Conservation (phyloP, 2,113 vertebrate genomes). For the Pleuronectes platessa region DNA sequence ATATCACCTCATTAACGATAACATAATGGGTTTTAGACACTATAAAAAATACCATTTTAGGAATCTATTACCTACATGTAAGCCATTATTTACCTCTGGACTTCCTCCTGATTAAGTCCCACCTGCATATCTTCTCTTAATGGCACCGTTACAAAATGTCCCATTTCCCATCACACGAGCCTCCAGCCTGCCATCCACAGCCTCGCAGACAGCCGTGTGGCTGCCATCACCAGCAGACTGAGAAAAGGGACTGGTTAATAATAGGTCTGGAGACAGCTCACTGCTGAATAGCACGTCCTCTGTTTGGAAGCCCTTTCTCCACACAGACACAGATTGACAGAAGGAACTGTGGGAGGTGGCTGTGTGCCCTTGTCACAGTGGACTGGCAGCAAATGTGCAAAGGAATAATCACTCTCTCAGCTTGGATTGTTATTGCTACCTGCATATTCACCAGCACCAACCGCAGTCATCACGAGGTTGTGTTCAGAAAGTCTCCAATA, state of each 20-base stretch:
- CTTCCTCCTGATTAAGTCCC: slow-evolving; percentile 34
- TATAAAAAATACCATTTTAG: neutral
- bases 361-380: slow-evolving; percentile 62
- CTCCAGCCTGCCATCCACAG: slow-evolving; percentile 49
- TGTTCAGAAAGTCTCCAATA: neutral
- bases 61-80: neutral
- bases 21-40: slow-evolving; percentile 14
- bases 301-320: slow-evolving; percentile 64
- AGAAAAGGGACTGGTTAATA: slow-evolving; percentile 64
- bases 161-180: slow-evolving; percentile 53
- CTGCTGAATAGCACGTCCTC: slow-evolving; percentile 55
- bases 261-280: slow-evolving; percentile 70
- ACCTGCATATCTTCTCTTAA: slow-evolving; percentile 34
- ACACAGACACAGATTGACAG: slow-evolving; percentile 66
- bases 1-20: neutral
- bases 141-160: slow-evolving; percentile 49
- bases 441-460: slow-evolving; percentile 50
- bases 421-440: slow-evolving; percentile 63
- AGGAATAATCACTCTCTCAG: slow-evolving; percentile 59
- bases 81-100: slow-evolving; percentile 22
- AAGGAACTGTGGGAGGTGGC: slow-evolving; percentile 60
- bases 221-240: slow-evolving; percentile 42
- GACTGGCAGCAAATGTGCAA: slow-evolving; percentile 57
- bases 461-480: slow-evolving; percentile 31
- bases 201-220: slow-evolving; percentile 20